phyloP scores from a whole-genome alignment of 2,797 vertebrate species.

The Pipistrellus pipistrellus region DNA sequence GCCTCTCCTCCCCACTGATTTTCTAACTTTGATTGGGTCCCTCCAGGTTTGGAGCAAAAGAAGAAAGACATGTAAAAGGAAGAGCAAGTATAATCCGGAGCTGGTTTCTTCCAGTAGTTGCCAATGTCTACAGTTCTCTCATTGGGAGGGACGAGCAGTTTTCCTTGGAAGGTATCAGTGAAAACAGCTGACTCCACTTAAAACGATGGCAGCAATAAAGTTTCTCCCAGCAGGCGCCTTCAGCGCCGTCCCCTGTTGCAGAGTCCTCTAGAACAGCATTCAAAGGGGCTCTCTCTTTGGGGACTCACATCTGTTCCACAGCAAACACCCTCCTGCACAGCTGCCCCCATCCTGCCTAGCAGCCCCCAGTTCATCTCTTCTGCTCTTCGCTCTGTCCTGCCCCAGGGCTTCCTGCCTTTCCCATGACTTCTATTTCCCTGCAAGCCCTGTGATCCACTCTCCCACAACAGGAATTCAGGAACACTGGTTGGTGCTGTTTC shows the following conservation, averaged over 20 bases:
- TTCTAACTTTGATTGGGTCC: neutral
- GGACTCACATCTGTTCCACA: neutral
- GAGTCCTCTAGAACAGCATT: neutral
- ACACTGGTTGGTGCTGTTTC: neutral
- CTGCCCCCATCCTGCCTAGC: neutral
- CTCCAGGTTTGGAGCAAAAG: neutral
- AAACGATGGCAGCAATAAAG: neutral
- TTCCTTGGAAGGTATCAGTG: neutral
- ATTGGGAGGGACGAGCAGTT: neutral
- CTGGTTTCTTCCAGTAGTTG: neutral
- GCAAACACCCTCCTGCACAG: neutral
- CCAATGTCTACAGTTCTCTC: neutral
- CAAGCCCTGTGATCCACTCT: neutral
- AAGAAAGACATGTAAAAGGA: neutral
- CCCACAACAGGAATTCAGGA: neutral
- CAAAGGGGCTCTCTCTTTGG: neutral
- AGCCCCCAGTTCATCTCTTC: neutral
- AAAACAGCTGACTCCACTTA: neutral
- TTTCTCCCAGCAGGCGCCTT: neutral
- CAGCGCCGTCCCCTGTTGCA: neutral
- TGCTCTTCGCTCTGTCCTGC: neutral
- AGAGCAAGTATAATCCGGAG: accelerated
- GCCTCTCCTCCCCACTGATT: neutral
- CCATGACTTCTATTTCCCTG: neutral
- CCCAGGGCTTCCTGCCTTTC: too few relatives aligned